phyloP scores from a whole-genome alignment of 30 jellyfish, hydroid and myxozoan species.

The Chrysaora quinquecirrha region DNA sequence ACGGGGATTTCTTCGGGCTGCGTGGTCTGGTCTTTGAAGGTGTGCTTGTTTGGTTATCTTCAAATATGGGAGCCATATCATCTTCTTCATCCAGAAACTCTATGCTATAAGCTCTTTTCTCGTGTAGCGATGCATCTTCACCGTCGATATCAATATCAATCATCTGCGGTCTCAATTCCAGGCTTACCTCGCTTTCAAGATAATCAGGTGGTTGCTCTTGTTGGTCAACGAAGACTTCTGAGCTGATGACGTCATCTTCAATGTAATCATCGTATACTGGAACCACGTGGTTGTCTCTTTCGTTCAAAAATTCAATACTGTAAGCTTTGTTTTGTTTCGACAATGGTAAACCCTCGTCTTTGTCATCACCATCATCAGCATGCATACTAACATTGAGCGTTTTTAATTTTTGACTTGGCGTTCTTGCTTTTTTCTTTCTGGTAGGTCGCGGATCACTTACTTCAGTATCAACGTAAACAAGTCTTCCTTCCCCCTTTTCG shows the following conservation, averaged over 20 bases:
- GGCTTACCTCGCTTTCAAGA: background rate
- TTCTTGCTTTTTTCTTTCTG: slow-evolving; percentile 8
- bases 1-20: slow-evolving; percentile 50
- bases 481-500: slow-evolving; percentile 51
- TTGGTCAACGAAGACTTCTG: slow-evolving; percentile 21
- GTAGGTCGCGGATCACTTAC: background rate
- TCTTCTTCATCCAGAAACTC: slow-evolving; percentile 48
- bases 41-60: slow-evolving; percentile 35
- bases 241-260: slow-evolving; percentile 37
- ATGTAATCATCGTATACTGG: background rate
- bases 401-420: slow-evolving; percentile 20
- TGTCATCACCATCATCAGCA: slow-evolving; percentile 3
- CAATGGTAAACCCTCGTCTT: background rate
- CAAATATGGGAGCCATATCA: background rate
- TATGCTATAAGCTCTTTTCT: slow-evolving; percentile 14
- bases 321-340: slow-evolving; percentile 19
- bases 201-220: slow-evolving; percentile 12
- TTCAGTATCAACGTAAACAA: slow-evolving; percentile 26
- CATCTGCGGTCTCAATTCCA: background rate
- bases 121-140: slow-evolving; percentile 7
- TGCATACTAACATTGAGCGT: slow-evolving; percentile 43
- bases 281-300: background rate
- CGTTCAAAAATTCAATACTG: slow-evolving; percentile 31
- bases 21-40: background rate
- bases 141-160: background rate